Conservation (phyloP, 2,797 vertebrate species). For the Ptychadena robeensis region DNA sequence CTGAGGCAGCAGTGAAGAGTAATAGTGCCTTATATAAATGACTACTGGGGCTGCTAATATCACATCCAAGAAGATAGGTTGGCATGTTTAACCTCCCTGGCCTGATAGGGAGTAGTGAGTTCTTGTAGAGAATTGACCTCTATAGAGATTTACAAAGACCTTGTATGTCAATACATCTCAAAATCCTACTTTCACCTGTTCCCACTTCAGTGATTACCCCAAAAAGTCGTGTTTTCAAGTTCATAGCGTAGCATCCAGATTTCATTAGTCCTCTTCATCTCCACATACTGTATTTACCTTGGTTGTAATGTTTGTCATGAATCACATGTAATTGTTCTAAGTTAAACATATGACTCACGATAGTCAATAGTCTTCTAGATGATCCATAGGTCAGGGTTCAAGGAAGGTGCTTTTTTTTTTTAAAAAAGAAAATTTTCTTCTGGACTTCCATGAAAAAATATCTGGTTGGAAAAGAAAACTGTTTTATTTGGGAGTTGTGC, state of each 20-base stretch:
- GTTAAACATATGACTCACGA: slow-evolving; percentile 60
- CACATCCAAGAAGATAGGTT: too few species aligned
- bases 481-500: slow-evolving; percentile 77
- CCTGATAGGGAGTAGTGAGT: too few species aligned
- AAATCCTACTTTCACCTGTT: slow-evolving; percentile 14
- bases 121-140: neutral
- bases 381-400: slow-evolving; percentile 58
- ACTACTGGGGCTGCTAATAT: too few species aligned
- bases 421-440: too few species aligned
- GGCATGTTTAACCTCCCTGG: too few species aligned
- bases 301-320: slow-evolving; percentile 60
- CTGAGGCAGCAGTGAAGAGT: too few species aligned
- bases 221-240: slow-evolving; percentile 16
- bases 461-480: slow-evolving; percentile 68
- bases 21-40: too few species aligned
- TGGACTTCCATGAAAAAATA: slow-evolving; percentile 61
- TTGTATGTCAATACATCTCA: neutral
- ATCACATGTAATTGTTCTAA: slow-evolving; percentile 61
- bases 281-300: slow-evolving; percentile 46
- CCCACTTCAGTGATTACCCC: neutral
- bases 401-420: slow-evolving; percentile 55
- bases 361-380: slow-evolving; percentile 49
- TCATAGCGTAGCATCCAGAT: slow-evolving; percentile 8
- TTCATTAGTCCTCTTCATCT: slow-evolving; percentile 14
- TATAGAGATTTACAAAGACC: neutral